Evolutionary conservation across 2,113 vertebrate species (phyloP).

Genomic region (Seriola quinqueradiata): DNA sequence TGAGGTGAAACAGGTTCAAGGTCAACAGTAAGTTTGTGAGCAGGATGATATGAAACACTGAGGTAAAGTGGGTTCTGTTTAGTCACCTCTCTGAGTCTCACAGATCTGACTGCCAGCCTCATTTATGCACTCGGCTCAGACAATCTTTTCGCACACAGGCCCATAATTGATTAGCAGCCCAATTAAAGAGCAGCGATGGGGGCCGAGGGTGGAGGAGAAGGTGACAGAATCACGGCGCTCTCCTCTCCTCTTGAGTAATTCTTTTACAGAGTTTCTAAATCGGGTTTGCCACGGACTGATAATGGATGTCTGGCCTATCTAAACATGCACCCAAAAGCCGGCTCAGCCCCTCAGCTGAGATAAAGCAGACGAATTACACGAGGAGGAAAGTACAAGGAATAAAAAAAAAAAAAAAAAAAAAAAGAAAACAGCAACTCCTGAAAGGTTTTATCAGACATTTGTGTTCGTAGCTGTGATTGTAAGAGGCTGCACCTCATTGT

Average conservation of each 20-base stretch:
- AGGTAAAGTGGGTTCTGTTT: not conserved
- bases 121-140: conserved; percentile 44
- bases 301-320: conserved; percentile 74
- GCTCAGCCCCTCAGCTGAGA: conserved; percentile 58
- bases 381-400: conserved; percentile 31
- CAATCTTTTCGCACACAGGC: conserved; percentile 17
- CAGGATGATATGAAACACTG: not conserved
- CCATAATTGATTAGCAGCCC: conserved; percentile 69
- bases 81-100: conserved; percentile 4
- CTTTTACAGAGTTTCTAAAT: conserved; percentile 62
- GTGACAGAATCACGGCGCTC: conserved; percentile 47
- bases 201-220: conserved; percentile 17
- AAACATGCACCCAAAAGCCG: conserved; percentile 70
- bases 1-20: not conserved
- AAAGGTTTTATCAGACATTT: conserved; percentile 25
- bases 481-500: not conserved
- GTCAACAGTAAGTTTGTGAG: not conserved
- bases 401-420: conserved; percentile 6
- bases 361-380: conserved; percentile 67
- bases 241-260: conserved; percentile 61
- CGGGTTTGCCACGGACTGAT: conserved; percentile 70
- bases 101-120: conserved; percentile 23
- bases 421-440: not conserved
- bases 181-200: conserved; percentile 62
- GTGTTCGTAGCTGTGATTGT: conserved; percentile 21